Base-by-base conservation (phyloP, 2,888 invertebrate genomes). In the Balanococcus diminutus region DNA sequence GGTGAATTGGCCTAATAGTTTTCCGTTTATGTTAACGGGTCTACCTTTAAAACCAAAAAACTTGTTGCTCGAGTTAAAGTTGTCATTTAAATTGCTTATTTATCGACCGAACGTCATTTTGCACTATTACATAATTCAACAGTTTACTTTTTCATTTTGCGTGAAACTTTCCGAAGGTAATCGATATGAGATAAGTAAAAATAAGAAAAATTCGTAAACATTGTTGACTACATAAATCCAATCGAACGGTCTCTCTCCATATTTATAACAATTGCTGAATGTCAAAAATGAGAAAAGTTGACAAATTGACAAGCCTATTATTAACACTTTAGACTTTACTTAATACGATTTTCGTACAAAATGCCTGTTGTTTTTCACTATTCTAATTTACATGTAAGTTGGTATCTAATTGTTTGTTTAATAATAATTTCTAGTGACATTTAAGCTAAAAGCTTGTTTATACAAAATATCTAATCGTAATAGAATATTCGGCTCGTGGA, bases 91-190 rank as follows among this genome's bases (percentile, higher is more conserved):
- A 79, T 79, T 79, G 32, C 22, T 79, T 79, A 9, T 79, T 31
- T 67, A 67, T 67, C 16, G 67, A 67, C 28, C 36, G 32, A 79
- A 79, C 36, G 32, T 79, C 22, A n/a, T 79, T 79, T 36, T n/a
- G 36, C 75, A n/a, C 75, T 36, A 79, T 79, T 79, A 79, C 36
- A 79, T 36, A 79, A 32, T 79, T 79, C 36, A 79, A 79, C 36
- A 16, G 36, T 36, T 79, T 79, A n/a, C 36, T 79, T 36, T 79
- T 79, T 36, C 75, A 36, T 1, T 36, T 36, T 79, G 19, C 0
- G 19, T n/a, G n/a, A 79, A 36, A 79, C 32, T 36, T 79, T 6
- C 36, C 75, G 16, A 79, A 46, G 72, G 67, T 19, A 79, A 79
- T 79, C 19, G 75, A 79, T 79, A 36, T 36, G 16, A 79, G 36